phyloP scores from a whole-genome alignment of 2,888 invertebrate species.

The Drosophila niveifrons region DNA sequence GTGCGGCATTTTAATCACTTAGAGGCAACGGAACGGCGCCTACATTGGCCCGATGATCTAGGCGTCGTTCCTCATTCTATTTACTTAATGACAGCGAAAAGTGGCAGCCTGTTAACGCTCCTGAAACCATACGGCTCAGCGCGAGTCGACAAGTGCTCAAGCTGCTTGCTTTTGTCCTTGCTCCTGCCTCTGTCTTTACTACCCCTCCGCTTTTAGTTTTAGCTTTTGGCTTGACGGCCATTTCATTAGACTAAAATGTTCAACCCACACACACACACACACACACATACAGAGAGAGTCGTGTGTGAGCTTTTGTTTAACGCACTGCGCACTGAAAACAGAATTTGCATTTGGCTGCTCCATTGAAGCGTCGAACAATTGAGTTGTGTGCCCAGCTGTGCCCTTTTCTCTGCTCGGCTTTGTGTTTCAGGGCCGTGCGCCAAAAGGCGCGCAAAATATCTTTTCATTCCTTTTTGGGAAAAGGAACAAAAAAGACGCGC shows the following conservation, averaged over 20 bases:
- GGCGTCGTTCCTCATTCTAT: conserved; percentile 66
- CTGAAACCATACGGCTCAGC: conserved; percentile 58
- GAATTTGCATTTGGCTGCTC: conserved; percentile 76
- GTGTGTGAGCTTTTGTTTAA: conserved; percentile 61
- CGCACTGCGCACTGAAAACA: conserved; percentile 54
- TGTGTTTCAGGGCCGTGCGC: conserved; percentile 67
- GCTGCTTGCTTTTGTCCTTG: conserved; percentile 25
- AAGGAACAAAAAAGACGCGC: conserved; percentile 65
- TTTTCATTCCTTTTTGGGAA: conserved; percentile 65
- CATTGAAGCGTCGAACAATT: conserved; percentile 74
- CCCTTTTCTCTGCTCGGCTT: conserved; percentile 58
- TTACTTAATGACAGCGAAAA: conserved; percentile 82
- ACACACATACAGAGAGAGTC: neutral
- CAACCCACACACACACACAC: conserved; percentile 41
- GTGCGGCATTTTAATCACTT: conserved; percentile 83
- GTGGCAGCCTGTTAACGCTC: conserved; percentile 67
- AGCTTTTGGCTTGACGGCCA: conserved; percentile 27
- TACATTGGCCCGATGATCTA: conserved; percentile 76
- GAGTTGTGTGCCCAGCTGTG: conserved; percentile 73
- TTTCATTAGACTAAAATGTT: conserved; percentile 75
- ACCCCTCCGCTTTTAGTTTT: conserved; percentile 27
- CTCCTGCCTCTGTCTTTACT: neutral
- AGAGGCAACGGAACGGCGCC: conserved; percentile 65
- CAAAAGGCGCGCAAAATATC: conserved; percentile 77
- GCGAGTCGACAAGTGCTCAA: conserved; percentile 63